Evolutionary conservation across 2,888 invertebrate species (phyloP).

Genomic region (Xanthia togata): DNA sequence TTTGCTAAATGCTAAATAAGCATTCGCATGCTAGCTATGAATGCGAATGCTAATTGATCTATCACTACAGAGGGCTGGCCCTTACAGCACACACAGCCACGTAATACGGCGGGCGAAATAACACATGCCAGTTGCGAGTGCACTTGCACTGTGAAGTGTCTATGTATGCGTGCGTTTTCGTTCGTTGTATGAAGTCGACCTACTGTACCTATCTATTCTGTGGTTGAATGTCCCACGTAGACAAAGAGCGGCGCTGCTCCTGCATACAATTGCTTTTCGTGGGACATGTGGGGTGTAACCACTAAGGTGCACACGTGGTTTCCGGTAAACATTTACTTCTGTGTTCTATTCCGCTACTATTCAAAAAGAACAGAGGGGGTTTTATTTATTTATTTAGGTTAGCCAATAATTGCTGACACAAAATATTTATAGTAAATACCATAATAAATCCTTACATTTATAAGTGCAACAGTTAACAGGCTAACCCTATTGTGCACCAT

Average conservation of each 20-base stretch:
- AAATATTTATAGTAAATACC: neutral
- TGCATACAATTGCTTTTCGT: slow-evolving; percentile 29
- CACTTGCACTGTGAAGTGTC: neutral
- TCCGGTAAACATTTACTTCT: slow-evolving; percentile 20
- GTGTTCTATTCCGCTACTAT: no score
- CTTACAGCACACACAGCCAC: neutral
- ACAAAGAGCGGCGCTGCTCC: slow-evolving; percentile 16
- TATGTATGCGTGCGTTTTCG: neutral
- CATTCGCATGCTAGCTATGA: no score
- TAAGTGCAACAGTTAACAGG: no score
- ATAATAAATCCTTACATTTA: neutral
- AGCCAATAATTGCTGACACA: neutral
- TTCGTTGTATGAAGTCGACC: neutral
- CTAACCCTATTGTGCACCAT: no score
- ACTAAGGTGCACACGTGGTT: slow-evolving; percentile 22
- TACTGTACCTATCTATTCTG: neutral
- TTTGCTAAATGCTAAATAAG: no score
- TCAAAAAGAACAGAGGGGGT: no score
- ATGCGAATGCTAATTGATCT: no score
- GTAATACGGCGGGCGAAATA: no score
- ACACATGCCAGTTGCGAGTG: no score
- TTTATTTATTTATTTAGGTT: no score
- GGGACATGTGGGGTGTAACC: slow-evolving; percentile 3
- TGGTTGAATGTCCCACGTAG: slow-evolving; percentile 2
- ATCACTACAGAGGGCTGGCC: slow-evolving; percentile 8